Conservation (phyloP, 2,113 vertebrate species). For the Pantherophis guttatus region DNA sequence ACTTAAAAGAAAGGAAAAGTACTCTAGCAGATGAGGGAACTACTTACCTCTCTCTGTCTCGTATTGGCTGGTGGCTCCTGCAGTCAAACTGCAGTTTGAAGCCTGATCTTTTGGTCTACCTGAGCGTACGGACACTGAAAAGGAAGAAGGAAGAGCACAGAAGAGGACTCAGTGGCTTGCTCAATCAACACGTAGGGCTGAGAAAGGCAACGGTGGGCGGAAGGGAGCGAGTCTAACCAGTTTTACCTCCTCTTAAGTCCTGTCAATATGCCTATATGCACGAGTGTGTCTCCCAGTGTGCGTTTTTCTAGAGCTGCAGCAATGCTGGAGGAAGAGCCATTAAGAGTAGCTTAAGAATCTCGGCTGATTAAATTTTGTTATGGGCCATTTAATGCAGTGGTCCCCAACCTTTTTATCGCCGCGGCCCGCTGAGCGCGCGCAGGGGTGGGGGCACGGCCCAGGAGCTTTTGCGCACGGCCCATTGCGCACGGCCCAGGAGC, state of each 20-base stretch:
- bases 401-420: too few relatives aligned
- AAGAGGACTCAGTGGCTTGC: not conserved
- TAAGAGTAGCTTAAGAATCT: not conserved
- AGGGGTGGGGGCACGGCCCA: too few relatives aligned
- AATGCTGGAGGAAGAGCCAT: not conserved
- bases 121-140: fast-evolving
- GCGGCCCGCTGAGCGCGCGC: too few relatives aligned
- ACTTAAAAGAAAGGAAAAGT: not conserved
- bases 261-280: too few relatives aligned
- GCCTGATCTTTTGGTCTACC: not conserved
- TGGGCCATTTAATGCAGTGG: not conserved
- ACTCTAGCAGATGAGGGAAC: not conserved
- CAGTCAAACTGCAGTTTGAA: not conserved
- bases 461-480: too few relatives aligned
- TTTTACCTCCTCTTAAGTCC: not conserved
- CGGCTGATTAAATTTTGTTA: not conserved
- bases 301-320: not conserved
- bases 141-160: not conserved
- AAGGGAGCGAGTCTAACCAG: slow-evolving; percentile 15
- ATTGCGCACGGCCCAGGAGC: too few relatives aligned
- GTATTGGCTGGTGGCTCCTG: not conserved
- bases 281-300: not conserved
- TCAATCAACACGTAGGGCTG: not conserved
- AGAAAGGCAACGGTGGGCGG: slow-evolving; percentile 10
- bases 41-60: slow-evolving; percentile 27